Evolutionary conservation across 2,797 vertebrate genomes (phyloP).

Genomic region (Bucorvus abyssinicus): DNA sequence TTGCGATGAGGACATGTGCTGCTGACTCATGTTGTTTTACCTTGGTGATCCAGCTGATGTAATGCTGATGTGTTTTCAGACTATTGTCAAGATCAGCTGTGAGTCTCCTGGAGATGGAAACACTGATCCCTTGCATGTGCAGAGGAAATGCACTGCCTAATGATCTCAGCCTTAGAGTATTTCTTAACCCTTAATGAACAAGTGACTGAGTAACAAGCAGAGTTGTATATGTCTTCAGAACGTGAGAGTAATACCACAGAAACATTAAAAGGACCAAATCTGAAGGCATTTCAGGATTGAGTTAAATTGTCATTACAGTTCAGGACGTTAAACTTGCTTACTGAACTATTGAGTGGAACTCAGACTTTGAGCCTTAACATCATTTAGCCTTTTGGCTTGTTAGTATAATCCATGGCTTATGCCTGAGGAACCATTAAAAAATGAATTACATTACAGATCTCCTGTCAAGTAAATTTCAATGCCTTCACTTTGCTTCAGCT

Average conservation of each 20-base stretch:
- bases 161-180: background rate
- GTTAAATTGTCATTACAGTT: background rate
- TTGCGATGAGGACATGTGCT: background rate
- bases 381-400: background rate
- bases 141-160: background rate
- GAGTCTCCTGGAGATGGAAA: slow-evolving; percentile 7
- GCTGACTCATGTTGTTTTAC: slow-evolving; percentile 42
- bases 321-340: background rate
- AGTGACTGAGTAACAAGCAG: background rate
- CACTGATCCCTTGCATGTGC: slow-evolving; percentile 75
- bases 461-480: background rate
- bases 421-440: background rate
- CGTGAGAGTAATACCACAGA: background rate
- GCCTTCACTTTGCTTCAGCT: background rate
- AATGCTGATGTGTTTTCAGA: slow-evolving; percentile 20
- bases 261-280: background rate
- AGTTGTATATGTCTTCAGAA: background rate
- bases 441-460: background rate
- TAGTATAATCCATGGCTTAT: background rate
- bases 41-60: slow-evolving; percentile 35
- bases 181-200: background rate
- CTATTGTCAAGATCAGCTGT: slow-evolving; percentile 11
- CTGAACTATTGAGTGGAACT: background rate
- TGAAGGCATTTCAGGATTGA: background rate
- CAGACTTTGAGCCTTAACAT: background rate